phyloP scores from a whole-genome alignment of 2,888 invertebrate species.

The Emmelina monodactyla region DNA sequence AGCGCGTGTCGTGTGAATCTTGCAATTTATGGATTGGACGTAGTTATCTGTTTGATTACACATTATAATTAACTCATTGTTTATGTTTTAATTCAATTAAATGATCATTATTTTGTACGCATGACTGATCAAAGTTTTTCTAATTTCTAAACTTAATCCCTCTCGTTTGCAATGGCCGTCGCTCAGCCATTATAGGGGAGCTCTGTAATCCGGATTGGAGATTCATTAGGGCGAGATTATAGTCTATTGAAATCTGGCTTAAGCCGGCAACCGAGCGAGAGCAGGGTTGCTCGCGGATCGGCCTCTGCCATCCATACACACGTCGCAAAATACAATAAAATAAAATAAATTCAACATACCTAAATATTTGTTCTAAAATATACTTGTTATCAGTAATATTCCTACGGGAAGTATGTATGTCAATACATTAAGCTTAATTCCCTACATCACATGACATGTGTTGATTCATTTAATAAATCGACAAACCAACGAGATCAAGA shows the following conservation, averaged over 20 bases:
- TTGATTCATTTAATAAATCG: neutral
- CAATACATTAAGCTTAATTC: too few relatives aligned
- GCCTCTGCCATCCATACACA: too few relatives aligned
- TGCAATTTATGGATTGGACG: conserved; percentile 62
- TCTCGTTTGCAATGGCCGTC: conserved; percentile 44
- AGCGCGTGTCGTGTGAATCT: conserved; percentile 53
- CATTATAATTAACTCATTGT: conserved; percentile 1
- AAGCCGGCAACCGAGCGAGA: conserved; percentile 35
- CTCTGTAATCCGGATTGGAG: conserved; percentile 62
- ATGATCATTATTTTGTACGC: too few relatives aligned
- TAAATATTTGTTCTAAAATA: too few relatives aligned
- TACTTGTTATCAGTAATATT: too few relatives aligned
- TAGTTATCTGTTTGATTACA: too few relatives aligned
- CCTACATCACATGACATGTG: too few relatives aligned
- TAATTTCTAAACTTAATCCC: conserved; percentile 32
- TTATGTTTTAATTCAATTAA: too few relatives aligned
- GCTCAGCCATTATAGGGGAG: conserved; percentile 46
- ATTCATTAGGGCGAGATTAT: conserved; percentile 68
- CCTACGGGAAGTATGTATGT: too few relatives aligned
- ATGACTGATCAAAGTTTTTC: conserved; percentile 52
- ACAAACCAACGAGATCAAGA: conserved; percentile 8
- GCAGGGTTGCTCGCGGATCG: too few relatives aligned
- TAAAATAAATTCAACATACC: too few relatives aligned
- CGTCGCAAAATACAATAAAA: too few relatives aligned
- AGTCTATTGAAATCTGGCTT: conserved; percentile 65